Base-by-base conservation (phyloP, 1,140 invertebrate genomes). In the Eueides isabella region DNA sequence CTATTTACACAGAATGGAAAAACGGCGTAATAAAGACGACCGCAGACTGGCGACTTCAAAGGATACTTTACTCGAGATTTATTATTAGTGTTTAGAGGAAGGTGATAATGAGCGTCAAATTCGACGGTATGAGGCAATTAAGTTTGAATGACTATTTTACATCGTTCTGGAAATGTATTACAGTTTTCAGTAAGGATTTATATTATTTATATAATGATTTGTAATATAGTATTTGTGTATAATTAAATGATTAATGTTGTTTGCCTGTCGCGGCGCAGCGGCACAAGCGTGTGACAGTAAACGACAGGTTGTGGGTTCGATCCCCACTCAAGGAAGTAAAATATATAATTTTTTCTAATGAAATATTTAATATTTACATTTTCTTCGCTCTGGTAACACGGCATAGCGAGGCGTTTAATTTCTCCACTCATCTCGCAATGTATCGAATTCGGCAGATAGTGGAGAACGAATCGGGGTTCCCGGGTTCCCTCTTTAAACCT, bases 11-110 rank as follows among this genome's bases (percentile, higher is more conserved):
- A n/a, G 30, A 29, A 33, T 61, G 31, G 64, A 61, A 33, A 63
- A 70, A 70, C 68, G 61, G 35, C 30, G 55, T 28, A 70, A 29
- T 70, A 62, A 70, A 70, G 55, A 9, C 16, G 61, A 62, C 68
- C 68, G 61, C 68, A 62, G 55, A 63, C 68, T 62, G 55, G 9
- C 68, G 55, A 70, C 68, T 61, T 70, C 68, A 70, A 70, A 70
- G 33, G 31, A 41, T 41, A 12, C 35, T 67, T 41, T 41, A 41
- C 30, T 2, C 2, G 12, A 67, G 64, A 67, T 67, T 67, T 67
- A 67, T 67, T 67, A 33, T 67, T 38, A 63, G 61, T 63, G 64
- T 28, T 28, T 55, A 23, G 64, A 67, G 64, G 64, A 67, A 67
- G 35, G 64, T 41, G 64, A 67, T 67, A 63, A 63, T 63, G 61